A percentile compares a stretch with the other conserved stretches of the same genome.
Evolutionary conservation across 2,797 vertebrate genomes (phyloP).

Genomic region (Yasuhikotakia modesta): DNA sequence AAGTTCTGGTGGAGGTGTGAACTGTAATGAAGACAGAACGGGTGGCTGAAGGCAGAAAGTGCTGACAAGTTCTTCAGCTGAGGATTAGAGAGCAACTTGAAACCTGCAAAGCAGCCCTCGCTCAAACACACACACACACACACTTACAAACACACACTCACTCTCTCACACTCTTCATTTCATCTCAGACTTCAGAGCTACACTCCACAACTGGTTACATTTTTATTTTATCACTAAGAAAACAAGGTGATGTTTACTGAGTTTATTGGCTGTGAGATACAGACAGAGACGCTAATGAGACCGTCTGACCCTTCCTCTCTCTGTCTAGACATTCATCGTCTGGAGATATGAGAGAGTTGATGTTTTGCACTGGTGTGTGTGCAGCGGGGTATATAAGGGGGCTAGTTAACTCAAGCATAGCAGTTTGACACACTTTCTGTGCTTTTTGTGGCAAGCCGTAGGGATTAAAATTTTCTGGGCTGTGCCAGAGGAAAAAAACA

Average conservation of each 20-base stretch:
- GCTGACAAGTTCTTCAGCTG: conserved; percentile 60
- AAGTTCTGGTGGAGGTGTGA: conserved; percentile 66
- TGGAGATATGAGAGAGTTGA: conserved; percentile 32
- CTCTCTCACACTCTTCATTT: too few relatives aligned
- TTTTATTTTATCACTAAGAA: too few relatives aligned
- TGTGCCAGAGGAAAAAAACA: conserved; percentile 29
- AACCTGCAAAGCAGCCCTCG: conserved; percentile 43
- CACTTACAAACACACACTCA: conserved; percentile 3
- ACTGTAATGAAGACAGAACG: conserved; percentile 67
- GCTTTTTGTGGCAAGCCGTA: conserved; percentile 37
- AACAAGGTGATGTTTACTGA: too few relatives aligned
- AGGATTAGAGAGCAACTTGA: conserved; percentile 55
- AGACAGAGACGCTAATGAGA: conserved; percentile 40
- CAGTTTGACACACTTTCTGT: conserved; percentile 35
- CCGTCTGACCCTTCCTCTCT: conserved; percentile 36
- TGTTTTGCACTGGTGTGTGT: conserved; percentile 36
- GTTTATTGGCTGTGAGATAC: conserved; percentile 49
- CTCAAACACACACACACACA: background rate
- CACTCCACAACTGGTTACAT: too few relatives aligned
- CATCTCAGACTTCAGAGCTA: too few relatives aligned
- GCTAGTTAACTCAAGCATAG: conserved; percentile 23
- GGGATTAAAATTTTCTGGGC: conserved; percentile 21
- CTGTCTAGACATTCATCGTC: conserved; percentile 47
- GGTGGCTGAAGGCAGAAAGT: conserved; percentile 44
- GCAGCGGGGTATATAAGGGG: background rate